Evolutionary conservation across 2,888 invertebrate genomes (phyloP), one percentile per base, ranked within the genome.

Genomic region (Malthinus flaveolus): DNA sequence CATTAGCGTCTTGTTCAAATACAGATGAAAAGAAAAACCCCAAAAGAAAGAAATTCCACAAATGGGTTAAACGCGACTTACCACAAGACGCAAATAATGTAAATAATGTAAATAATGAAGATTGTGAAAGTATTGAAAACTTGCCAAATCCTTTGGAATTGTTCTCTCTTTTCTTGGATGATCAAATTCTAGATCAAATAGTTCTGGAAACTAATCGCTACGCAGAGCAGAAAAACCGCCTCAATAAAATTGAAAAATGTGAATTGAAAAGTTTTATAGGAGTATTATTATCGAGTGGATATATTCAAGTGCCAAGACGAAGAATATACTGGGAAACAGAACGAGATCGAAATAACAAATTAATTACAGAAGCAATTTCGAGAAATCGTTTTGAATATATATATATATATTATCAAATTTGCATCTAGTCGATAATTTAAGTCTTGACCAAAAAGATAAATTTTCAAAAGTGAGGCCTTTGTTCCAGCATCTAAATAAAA

Each of bases 261-360:
- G 58, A 58, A 36, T 53, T 63, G 56, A 58, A 32, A 32, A 11
- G 23, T 48, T 58, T 48, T 32, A 4, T 67, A 39, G 65, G 66
- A 8, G 63, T 70, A 50, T 53, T 68, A 23, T 58, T 70, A 13
- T 52, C 68, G 11, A 65, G 60, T 52, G 70, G 69, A 11, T 69
- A 68, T 52, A 42, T 49, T 8, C 53, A 52, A 10, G 42, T 70
- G n/a, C 63, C 68, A 31, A 50, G 64, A 49, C 53, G 66, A 45
- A 37, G 66, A 48, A 67, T 70, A 66, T 68, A 66, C 58, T 71
- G 68, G 67, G n/a, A n/a, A n/a, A n/a, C n/a, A n/a, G 63, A 67
- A 60, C 59, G 51, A 49, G 46, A 15, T 47, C 56, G 55, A 34
- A 49, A 49, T 50, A 65, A 64, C 65, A 61, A 50, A 49, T 33